Base-by-base conservation (phyloP, 2,113 vertebrate genomes). In the Cynoglossus semilaevis region DNA sequence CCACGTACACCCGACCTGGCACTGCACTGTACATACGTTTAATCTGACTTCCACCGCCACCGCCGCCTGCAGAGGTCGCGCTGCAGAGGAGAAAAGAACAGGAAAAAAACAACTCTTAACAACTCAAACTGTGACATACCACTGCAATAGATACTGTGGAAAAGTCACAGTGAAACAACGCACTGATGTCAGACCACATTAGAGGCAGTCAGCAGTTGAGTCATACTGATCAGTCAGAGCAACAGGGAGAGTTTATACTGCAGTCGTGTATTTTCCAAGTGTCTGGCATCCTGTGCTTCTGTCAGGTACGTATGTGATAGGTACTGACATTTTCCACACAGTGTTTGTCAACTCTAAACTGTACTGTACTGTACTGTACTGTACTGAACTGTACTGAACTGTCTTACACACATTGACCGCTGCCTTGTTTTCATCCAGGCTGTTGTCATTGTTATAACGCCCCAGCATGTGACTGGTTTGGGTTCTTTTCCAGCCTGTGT, bases 1-100 rank as follows among this genome's bases (percentile, higher is more conserved):
- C 95, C 79, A 96, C 89, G 60, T 95, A 96, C 18, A 93, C 88
- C 3, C 95, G 89, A 1, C 94, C 95, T 0, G 95, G 95, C 5
- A 96, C 94, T 0, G 95, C 95, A 0, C 92, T 94, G 86, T 96
- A 96, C 63, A 96, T 91, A 42, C 93, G 92, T 72, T 93, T 87
- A 72, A 94, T 91, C 74, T 89, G 90, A 69, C 81, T 85, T 72
- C 83, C 71, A 19, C 15, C 82, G 1, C 72, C 57, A 63, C 22
- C 22, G 22, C 22, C 22, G 38, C 72, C 73, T 1, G 71, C 63
- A 1, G 80, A 79, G 42, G 86, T 64, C 3, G 61, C 67, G 36
- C 89, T 88, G 17, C 37, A 61, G 40, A 62, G 29, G 9, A 29
- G 37, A n/a, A 58, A 10, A 47, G 57, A 29, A 43, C n/a, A 48